phyloP scores from a whole-genome alignment of 1,140 invertebrate species.

The Drosophila takahashii region DNA sequence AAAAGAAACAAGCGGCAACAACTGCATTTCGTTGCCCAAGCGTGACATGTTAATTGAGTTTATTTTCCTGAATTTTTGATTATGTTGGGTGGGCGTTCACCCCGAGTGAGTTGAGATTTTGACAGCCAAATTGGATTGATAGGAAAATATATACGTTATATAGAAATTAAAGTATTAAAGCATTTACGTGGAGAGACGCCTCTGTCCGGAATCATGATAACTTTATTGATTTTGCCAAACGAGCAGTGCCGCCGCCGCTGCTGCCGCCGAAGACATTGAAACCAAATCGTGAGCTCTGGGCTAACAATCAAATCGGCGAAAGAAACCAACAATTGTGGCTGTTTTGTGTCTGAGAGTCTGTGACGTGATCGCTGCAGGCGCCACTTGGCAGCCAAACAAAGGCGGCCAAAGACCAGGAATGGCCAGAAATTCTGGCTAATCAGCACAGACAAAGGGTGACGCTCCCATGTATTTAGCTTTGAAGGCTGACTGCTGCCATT shows the following conservation, averaged over 20 bases:
- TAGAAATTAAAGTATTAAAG: constrained; percentile 62
- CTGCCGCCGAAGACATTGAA: constrained; percentile 67
- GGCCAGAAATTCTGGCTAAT: constrained; percentile 78
- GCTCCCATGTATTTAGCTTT: constrained; percentile 68
- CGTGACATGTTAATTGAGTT: constrained; percentile 81
- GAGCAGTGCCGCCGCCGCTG: constrained; percentile 13
- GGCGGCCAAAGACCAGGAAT: constrained; percentile 43
- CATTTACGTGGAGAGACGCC: constrained; percentile 51
- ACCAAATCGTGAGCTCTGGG: constrained; percentile 69
- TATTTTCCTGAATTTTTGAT: constrained; percentile 50
- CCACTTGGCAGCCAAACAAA: constrained; percentile 79
- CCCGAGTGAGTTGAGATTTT: constrained; percentile 51
- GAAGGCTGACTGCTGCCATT: constrained; percentile 73
- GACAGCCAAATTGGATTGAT: constrained; percentile 68
- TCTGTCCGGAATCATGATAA: constrained; percentile 71
- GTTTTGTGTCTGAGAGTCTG: constrained; percentile 61
- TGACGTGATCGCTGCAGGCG: constrained; percentile 81
- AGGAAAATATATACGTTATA: constrained; percentile 36
- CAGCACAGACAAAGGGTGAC: constrained; percentile 78
- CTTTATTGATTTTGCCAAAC: constrained; percentile 79
- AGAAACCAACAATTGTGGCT: constrained; percentile 64
- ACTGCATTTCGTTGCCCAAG: constrained; percentile 73
- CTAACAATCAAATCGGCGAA: constrained; percentile 66
- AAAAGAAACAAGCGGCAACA: constrained; percentile 6
- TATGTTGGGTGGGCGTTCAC: constrained; percentile 71